A percentile compares a stretch with the other conserved stretches of the same genome.
phyloP scores from a whole-genome alignment of 2,888 invertebrate species.

The Mallateleia sp. region DNA sequence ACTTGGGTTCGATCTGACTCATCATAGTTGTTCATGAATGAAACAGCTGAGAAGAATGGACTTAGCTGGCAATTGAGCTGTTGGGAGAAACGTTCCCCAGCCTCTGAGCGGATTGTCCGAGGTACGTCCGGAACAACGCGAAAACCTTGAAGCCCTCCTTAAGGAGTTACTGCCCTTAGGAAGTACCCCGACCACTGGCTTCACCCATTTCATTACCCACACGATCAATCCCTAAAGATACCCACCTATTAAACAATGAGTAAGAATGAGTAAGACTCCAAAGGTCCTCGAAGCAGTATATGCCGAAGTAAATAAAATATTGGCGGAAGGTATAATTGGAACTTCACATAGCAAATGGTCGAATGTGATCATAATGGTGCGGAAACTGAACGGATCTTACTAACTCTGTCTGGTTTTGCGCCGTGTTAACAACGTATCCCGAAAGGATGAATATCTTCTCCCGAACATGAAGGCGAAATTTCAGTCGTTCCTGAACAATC shows the following conservation, averaged over 20 bases:
- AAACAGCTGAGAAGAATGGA: too few species aligned
- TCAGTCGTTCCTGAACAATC: slow-evolving; percentile 54
- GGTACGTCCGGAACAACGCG: too few species aligned
- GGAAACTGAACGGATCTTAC: slow-evolving; percentile 10
- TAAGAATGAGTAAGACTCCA: too few species aligned
- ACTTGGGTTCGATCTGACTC: too few species aligned
- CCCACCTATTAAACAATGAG: neutral
- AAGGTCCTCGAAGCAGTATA: slow-evolving; percentile 4
- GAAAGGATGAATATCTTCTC: slow-evolving; percentile 69
- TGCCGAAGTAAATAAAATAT: neutral
- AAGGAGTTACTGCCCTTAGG: too few species aligned
- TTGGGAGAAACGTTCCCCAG: too few species aligned
- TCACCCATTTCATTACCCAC: neutral
- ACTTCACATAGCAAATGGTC: slow-evolving; percentile 20
- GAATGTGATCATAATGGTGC: slow-evolving; percentile 14
- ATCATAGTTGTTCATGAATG: too few species aligned
- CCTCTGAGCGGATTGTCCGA: too few species aligned
- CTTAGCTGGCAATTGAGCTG: too few species aligned
- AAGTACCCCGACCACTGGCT: too few species aligned
- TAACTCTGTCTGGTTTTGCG: slow-evolving; percentile 82
- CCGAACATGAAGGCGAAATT: slow-evolving; percentile 81
- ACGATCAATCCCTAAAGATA: neutral
- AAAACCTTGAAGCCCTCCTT: too few species aligned
- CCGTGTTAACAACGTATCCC: slow-evolving; percentile 83
- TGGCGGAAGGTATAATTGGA: slow-evolving; percentile 14